phyloP scores from a whole-genome alignment of 2,888 invertebrate species.

The Philereme transversata region DNA sequence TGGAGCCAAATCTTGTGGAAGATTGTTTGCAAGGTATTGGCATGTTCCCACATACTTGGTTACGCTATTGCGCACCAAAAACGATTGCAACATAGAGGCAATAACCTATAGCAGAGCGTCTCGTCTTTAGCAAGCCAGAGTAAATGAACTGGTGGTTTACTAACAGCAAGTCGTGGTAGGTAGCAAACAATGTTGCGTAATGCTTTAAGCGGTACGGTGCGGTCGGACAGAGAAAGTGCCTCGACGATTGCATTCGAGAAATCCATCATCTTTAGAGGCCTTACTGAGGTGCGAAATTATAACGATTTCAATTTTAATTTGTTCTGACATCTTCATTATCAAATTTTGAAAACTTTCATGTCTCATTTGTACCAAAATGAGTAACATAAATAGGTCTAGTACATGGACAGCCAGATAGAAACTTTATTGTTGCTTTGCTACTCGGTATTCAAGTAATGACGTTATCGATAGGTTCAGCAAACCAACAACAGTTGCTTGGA shows the following conservation, averaged over 20 bases:
- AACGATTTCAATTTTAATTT: conserved; percentile 55
- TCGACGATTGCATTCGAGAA: conserved; percentile 61
- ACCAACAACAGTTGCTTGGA: conserved; percentile 17
- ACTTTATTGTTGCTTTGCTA: too few species aligned
- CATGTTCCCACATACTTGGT: conserved; percentile 25
- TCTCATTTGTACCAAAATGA: too few species aligned
- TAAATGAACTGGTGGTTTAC: conserved; percentile 49
- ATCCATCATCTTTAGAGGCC: conserved; percentile 56
- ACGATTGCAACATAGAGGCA: conserved; percentile 28
- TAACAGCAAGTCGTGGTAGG: conserved; percentile 38
- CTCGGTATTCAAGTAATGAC: not conserved
- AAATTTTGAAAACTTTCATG: conserved; percentile 31
- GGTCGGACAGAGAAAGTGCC: conserved; percentile 67
- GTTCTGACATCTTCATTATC: conserved; percentile 40
- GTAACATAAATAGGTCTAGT: too few species aligned
- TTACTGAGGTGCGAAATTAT: conserved; percentile 52
- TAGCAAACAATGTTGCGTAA: conserved; percentile 52
- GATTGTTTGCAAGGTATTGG: conserved; percentile 3
- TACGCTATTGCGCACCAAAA: conserved; percentile 29
- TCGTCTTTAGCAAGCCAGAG: conserved; percentile 47
- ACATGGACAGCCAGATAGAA: not conserved
- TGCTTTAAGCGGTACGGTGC: conserved; percentile 37
- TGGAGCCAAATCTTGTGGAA: not conserved
- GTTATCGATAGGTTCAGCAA: not conserved
- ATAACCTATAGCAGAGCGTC: conserved; percentile 38